A percentile compares a stretch with the other conserved stretches of the same genome.
Evolutionary conservation across 2,797 vertebrate genomes (phyloP).

Genomic region (Gila robusta): DNA sequence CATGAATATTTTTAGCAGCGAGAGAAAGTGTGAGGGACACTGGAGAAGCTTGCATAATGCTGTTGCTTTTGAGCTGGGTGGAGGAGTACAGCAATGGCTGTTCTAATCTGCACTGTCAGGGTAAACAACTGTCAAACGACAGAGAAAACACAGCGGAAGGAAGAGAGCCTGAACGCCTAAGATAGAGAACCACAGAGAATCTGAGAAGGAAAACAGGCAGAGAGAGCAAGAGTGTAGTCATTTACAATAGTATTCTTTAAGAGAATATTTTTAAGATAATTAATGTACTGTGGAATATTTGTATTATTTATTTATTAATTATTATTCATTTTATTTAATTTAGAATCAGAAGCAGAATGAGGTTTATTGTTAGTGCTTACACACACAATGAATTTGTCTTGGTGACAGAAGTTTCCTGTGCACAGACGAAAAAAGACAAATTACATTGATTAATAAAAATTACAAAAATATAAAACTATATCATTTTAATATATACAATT

Average conservation of each 20-base stretch:
- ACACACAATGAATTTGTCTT: neutral
- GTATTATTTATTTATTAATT: neutral
- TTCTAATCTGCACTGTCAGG: conserved; percentile 41
- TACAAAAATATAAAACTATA: neutral
- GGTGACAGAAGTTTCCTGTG: neutral
- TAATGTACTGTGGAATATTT: neutral
- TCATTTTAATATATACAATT: neutral
- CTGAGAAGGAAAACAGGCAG: neutral
- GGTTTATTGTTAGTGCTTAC: neutral
- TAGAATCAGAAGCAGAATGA: neutral
- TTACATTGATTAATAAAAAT: neutral
- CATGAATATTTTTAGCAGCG: conserved; percentile 38
- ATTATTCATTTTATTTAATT: neutral
- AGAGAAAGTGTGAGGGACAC: conserved; percentile 30
- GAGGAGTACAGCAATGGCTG: conserved; percentile 53
- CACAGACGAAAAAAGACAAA: neutral
- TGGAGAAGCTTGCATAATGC: conserved; percentile 36
- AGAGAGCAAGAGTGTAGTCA: neutral
- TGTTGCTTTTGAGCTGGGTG: conserved; percentile 28
- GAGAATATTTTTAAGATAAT: neutral
- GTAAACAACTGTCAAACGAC: conserved; percentile 44
- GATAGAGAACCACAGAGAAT: conserved; percentile 22
- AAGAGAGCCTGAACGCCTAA: neutral
- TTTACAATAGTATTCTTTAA: neutral
- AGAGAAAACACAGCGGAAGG: conserved; percentile 6